These are phyloP conservation scores for Larimichthys polyactis DNA, from an alignment of 2,113 vertebrate species.

Conservation along the genomic window DNA sequence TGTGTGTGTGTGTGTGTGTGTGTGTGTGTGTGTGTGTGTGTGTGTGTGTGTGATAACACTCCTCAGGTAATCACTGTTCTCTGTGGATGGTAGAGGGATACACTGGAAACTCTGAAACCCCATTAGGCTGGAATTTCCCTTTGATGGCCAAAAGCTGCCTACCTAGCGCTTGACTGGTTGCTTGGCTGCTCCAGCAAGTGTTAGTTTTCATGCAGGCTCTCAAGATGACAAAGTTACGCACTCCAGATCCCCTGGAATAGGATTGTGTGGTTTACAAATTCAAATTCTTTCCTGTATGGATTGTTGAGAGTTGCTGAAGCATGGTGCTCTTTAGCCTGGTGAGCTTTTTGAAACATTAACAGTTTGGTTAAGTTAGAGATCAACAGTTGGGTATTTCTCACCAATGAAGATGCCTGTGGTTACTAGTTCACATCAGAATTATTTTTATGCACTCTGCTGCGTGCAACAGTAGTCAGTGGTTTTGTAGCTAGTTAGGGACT, in stretches of 20 bases:
- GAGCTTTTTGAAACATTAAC: constrained; percentile 50
- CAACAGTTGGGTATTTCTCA: constrained; percentile 11
- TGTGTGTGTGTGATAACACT: constrained; percentile 45
- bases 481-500: no score
- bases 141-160: constrained; percentile 70
- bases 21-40: constrained; percentile 4
- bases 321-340: constrained; percentile 46
- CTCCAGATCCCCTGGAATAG: constrained; percentile 74
- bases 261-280: constrained; percentile 73
- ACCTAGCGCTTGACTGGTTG: constrained; percentile 64
- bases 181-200: constrained; percentile 74
- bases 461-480: constrained; percentile 24
- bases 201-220: constrained; percentile 79
- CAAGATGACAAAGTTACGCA: constrained; percentile 80
- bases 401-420: constrained; percentile 40
- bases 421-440: constrained; percentile 13
- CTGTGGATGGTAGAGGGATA: constrained; percentile 50
- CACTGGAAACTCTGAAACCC: constrained; percentile 75
- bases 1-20: constrained; percentile 19
- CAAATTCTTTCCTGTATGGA: constrained; percentile 78
- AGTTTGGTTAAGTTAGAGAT: constrained; percentile 37
- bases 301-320: constrained; percentile 70
- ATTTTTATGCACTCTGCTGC: constrained; percentile 11
- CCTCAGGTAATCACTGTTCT: constrained; percentile 72
- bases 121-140: constrained; percentile 78